Conservation (phyloP, 2,888 invertebrate genomes). For the Chironomus tentans region DNA sequence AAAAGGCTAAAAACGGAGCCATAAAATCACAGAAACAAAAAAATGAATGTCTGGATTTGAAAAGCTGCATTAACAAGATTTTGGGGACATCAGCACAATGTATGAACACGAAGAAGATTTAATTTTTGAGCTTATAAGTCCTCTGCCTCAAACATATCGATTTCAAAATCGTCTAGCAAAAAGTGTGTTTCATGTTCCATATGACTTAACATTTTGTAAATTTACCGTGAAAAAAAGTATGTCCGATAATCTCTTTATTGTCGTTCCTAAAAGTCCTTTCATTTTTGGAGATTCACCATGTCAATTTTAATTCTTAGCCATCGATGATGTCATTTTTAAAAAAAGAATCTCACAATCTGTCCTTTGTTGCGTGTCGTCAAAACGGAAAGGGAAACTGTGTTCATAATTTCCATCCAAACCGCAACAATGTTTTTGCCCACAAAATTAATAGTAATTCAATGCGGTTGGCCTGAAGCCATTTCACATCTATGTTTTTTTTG, state of each 20-base stretch:
- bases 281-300: no score
- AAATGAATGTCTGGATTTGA: not conserved
- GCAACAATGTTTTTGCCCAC: not conserved
- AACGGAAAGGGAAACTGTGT: not conserved
- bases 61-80: not conserved
- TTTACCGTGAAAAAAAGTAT: not conserved
- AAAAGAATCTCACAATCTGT: no score
- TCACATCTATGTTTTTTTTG: not conserved
- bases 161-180: not conserved
- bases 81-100: not conserved
- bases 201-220: not conserved
- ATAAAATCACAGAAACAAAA: not conserved
- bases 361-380: not conserved
- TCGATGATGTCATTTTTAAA: no score
- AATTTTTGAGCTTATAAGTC: not conserved
- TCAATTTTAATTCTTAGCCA: no score
- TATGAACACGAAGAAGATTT: not conserved
- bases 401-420: not conserved
- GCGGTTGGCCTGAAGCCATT: not conserved
- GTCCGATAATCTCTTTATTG: not conserved
- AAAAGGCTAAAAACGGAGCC: no score
- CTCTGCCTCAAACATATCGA: not conserved
- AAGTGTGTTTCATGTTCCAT: not conserved
- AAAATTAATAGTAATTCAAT: slow-evolving; percentile 16
- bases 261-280: no score